Base-by-base conservation (phyloP, 2,797 vertebrate genomes). In the Pipistrellus kuhlii region DNA sequence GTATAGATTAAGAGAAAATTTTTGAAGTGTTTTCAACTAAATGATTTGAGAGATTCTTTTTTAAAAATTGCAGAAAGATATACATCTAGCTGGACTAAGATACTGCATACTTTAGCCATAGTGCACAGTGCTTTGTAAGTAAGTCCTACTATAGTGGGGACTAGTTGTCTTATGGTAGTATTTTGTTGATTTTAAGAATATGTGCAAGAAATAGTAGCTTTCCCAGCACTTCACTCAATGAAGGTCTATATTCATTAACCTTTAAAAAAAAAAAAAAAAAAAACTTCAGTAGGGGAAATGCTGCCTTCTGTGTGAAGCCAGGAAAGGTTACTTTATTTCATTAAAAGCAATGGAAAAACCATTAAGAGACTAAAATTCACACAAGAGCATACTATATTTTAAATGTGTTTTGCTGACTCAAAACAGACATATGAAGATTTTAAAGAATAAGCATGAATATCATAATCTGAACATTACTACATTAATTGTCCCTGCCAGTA, bases 181-280 rank as follows among this genome's bases (percentile, higher is more conserved):
- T 59, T 91, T 57, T 81, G 46, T 77, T 84, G 14, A 78, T 59
- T 91, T 88, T 66, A 94, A 84, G 46, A 89, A 71, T 89, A 68
- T n/a, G 62, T 77, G 23, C 48, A 92, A 88, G n/a, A 88, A 90
- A 92, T 1, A 51, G 78, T 23, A 81, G 27, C 27, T 87, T 95
- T 88, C 27, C 11, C 8, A 64, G n/a, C 17, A 78, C 12, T 38
- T 81, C 76, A 88, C 8, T 92, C 55, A 78, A 55, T 81, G 83
- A 89, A 91, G 66, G 64, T 48, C 91, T 73, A 83, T 57, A 83
- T 59, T 96, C 88, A 85, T 64, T 64, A 72, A 72, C 18, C 17
- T 8, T n/a, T 86, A 17, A 38, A 38, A 38, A 4, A 41, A 41
- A 7, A 41, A 6, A 41, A 41, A 41, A 41, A 41, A 41, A 41